phyloP scores from a whole-genome alignment of 2,888 invertebrate genomes.

The Euproctis similis region DNA sequence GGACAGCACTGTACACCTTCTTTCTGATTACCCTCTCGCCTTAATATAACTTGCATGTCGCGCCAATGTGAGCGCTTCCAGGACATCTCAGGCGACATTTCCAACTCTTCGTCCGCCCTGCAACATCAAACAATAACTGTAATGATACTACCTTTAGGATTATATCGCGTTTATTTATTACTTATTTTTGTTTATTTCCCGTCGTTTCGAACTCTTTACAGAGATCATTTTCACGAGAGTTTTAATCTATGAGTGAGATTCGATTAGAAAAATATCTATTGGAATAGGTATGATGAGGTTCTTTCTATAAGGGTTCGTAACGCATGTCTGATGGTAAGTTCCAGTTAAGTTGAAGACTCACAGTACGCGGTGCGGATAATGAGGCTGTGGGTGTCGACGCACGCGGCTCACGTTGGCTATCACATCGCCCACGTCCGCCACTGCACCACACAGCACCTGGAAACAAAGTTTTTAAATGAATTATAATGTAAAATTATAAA shows the following conservation, averaged over 20 bases:
- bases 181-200: no score
- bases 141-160: not conserved
- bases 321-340: no score
- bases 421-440: conserved; percentile 67
- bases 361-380: conserved; percentile 60
- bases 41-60: conserved; percentile 79
- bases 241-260: not conserved
- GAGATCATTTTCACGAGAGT: no score
- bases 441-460: conserved; percentile 73
- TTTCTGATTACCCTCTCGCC: conserved; percentile 56
- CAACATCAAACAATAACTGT: conserved; percentile 14
- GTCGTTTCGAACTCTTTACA: no score
- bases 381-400: conserved; percentile 53
- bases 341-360: no score
- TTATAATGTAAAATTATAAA: no score
- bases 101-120: conserved; percentile 63
- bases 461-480: conserved; percentile 3
- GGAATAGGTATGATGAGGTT: not conserved
- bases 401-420: conserved; percentile 66
- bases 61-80: conserved; percentile 77
- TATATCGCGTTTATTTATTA: no score
- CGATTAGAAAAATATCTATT: not conserved
- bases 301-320: no score
- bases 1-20: conserved; percentile 86
- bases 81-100: conserved; percentile 55